Percentiles rank a stretch among this genome's conserved stretches.
Evolutionary conservation across 1,140 invertebrate species (phyloP).

Genomic region (Sminthurides bifidus): DNA sequence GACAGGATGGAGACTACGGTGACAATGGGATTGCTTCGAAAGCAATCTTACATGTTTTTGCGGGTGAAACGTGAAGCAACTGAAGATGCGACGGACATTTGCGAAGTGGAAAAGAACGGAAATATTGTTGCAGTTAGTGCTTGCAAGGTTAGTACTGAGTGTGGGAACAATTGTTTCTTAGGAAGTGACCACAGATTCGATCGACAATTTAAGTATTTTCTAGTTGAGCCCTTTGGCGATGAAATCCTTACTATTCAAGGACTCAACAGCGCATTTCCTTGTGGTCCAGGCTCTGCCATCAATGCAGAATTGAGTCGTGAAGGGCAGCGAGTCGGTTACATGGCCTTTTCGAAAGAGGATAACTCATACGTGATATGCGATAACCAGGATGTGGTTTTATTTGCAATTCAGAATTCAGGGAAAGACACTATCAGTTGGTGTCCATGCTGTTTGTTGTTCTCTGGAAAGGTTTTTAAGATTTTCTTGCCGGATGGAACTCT

Average conservation of each 20-base stretch:
- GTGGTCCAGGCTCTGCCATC: too few species aligned
- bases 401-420: neutral
- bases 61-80: slow-evolving; percentile 1
- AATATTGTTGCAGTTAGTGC: slow-evolving; percentile 1
- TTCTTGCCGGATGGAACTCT: neutral
- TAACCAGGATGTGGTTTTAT: neutral
- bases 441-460: neutral
- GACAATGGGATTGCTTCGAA: neutral
- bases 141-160: neutral
- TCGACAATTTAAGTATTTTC: neutral
- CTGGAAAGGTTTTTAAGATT: neutral
- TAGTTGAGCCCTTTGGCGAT: slow-evolving; percentile 6
- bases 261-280: neutral
- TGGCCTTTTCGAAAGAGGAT: neutral
- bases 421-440: neutral
- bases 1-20: too few species aligned
- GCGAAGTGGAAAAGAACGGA: slow-evolving; percentile 1
- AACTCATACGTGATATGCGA: neutral
- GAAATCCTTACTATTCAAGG: slow-evolving; percentile 1
- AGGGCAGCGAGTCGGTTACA: neutral
- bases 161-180: neutral
- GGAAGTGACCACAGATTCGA: neutral
- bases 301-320: neutral
- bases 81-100: slow-evolving; percentile 4
- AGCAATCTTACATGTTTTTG: slow-evolving; percentile 2